Evolutionary conservation across 1,140 invertebrate species (phyloP).

Genomic region (Papilio helenus): DNA sequence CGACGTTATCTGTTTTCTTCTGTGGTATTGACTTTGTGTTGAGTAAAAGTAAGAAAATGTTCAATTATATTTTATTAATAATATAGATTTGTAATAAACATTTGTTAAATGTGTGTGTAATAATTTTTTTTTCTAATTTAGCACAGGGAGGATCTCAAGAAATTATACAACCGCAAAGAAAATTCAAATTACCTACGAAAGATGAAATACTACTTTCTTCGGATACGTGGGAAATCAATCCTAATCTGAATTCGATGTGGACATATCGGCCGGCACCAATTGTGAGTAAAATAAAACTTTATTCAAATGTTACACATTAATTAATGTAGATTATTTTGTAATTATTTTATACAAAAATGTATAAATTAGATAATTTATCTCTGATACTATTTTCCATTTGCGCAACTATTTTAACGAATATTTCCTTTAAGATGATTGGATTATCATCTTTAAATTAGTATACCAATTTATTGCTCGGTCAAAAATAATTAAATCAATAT

Average conservation of each 20-base stretch:
- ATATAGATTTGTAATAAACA: not conserved
- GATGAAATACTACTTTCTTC: conserved; percentile 44
- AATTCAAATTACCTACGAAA: conserved; percentile 39
- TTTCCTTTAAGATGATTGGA: no score
- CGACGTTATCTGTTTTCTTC: conserved; percentile 23
- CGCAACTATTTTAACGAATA: no score
- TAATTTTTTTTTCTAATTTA: conserved; percentile 40
- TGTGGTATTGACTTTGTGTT: conserved; percentile 18
- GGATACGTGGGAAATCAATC: conserved; percentile 47
- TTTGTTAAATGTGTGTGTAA: conserved; percentile 27
- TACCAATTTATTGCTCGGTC: no score
- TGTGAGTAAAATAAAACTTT: conserved; percentile 47
- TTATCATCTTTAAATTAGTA: no score
- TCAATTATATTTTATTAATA: conserved; percentile 25
- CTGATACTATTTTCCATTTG: no score
- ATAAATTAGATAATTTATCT: no score
- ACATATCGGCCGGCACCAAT: conserved; percentile 47
- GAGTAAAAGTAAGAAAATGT: conserved; percentile 24
- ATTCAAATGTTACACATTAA: not conserved
- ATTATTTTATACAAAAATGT: not conserved
- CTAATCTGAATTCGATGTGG: conserved; percentile 56
- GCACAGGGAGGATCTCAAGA: conserved; percentile 44
- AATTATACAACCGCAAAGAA: conserved; percentile 26
- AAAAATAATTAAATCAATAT: no score
- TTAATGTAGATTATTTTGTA: not conserved